Conservation (phyloP, 1,140 invertebrate species). For the Eriocheir sinensis region DNA sequence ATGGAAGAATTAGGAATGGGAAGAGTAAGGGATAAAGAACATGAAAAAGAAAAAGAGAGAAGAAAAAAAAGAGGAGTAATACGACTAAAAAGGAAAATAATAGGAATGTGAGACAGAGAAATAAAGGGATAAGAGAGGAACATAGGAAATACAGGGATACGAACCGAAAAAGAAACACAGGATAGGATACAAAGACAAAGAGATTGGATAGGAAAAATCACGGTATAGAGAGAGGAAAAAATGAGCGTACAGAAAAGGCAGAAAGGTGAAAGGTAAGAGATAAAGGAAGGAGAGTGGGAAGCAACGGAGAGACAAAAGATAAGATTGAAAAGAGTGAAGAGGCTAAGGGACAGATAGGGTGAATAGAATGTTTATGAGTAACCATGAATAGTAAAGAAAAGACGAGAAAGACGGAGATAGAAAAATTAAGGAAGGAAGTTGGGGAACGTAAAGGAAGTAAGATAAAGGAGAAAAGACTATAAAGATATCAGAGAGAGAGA, state of each 20-base stretch:
- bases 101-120: no score
- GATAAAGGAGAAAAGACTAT: slow-evolving; percentile 17
- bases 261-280: not conserved
- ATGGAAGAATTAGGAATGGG: no score
- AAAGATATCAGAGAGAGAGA: slow-evolving; percentile 29
- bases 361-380: not conserved
- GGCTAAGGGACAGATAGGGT: not conserved
- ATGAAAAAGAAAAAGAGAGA: not conserved
- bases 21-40: not conserved
- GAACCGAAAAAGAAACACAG: no score
- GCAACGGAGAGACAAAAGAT: no score
- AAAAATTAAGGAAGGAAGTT: not conserved
- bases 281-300: not conserved
- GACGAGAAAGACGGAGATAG: not conserved
- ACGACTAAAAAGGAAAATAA: no score
- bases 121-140: not conserved
- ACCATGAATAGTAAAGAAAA: not conserved
- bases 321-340: not conserved
- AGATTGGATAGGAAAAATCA: not conserved
- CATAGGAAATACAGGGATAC: no score
- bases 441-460: not conserved
- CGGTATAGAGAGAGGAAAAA: not conserved
- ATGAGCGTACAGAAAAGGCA: not conserved
- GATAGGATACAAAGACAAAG: not conserved
- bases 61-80: not conserved